Base-by-base conservation (phyloP, 2,797 vertebrate species). In the Trematomus bernacchii region DNA sequence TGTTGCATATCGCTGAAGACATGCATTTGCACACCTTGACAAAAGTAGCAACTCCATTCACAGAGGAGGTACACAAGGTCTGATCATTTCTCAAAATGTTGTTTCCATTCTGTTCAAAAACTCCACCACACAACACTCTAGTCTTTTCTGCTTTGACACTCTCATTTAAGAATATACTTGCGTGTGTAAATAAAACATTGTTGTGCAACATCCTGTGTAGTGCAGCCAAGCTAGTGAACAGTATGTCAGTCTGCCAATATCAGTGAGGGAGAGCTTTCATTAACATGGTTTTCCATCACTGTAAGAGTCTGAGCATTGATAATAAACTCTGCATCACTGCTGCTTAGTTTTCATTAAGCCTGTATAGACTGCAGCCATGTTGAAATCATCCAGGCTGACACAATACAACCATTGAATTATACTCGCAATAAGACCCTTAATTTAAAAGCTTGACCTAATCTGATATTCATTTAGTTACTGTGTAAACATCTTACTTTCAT, bases 1-100 rank as follows among this genome's bases (percentile, higher is more conserved):
- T 65, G 66, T 71, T 57, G 55, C 66, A 57, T 66, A 69, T 76
- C 10, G 48, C 57, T 10, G 72, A 71, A 59, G 85, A 89, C 80
- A 53, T 79, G 83, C 52, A 13, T 73, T 74, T 77, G 70, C 62
- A 52, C 77, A 87, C 85, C 80, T 82, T 78, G 59, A 84, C 75
- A 58, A 64, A 80, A 85, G 83, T 53, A 80, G 79, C 67, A 71
- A 43, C 79, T 70, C 59, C 44, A 63, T 80, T 78, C 70, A 77
- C 55, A 46, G 30, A 58, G 46, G 50, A 12, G 11, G 59, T 60
- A 53, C 78, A 73, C 50, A 47, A 73, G 77, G 73, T 76, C 57
- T 77, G 73, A 42, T 70, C 79, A 71, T 81, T 80, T 80, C 55
- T 67, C 43, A 51, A 62, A 76, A 72, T 48, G 12, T 3, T 7